Conservation (phyloP, 2,797 vertebrate species). For the Falco naumanni region DNA sequence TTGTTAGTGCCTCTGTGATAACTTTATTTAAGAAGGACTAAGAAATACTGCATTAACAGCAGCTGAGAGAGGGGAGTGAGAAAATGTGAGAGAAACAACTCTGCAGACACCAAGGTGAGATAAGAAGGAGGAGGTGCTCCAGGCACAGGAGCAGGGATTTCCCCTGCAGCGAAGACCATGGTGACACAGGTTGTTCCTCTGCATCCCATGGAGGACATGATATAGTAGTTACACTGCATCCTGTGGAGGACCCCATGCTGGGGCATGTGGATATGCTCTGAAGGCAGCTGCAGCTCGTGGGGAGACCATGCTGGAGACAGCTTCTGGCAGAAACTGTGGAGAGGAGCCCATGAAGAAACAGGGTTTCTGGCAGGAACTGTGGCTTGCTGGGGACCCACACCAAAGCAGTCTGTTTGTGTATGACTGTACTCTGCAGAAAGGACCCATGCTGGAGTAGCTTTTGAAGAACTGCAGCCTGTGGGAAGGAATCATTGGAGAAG, state of each 20-base stretch:
- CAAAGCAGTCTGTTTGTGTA: background rate
- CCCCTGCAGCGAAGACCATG: too few relatives aligned
- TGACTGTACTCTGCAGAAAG: background rate
- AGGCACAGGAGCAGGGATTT: too few relatives aligned
- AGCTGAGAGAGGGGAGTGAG: background rate
- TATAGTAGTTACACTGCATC: too few relatives aligned
- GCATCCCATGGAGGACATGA: too few relatives aligned
- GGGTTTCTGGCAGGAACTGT: background rate
- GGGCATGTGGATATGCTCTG: too few relatives aligned
- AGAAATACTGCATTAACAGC: background rate
- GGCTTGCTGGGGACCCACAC: rapidly evolving
- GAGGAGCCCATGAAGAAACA: background rate
- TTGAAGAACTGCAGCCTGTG: background rate
- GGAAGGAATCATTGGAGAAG: background rate
- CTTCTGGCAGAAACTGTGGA: background rate
- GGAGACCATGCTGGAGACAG: background rate
- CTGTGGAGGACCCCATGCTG: background rate
- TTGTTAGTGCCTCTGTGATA: background rate
- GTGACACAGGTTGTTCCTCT: too few relatives aligned
- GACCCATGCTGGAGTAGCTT: rapidly evolving
- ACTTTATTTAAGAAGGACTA: background rate
- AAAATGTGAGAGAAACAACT: background rate
- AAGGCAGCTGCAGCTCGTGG: background rate
- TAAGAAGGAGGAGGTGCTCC: background rate
- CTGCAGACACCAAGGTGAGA: background rate